Base-by-base conservation (phyloP, 1,140 invertebrate genomes). In the Bombus sibiricus region DNA sequence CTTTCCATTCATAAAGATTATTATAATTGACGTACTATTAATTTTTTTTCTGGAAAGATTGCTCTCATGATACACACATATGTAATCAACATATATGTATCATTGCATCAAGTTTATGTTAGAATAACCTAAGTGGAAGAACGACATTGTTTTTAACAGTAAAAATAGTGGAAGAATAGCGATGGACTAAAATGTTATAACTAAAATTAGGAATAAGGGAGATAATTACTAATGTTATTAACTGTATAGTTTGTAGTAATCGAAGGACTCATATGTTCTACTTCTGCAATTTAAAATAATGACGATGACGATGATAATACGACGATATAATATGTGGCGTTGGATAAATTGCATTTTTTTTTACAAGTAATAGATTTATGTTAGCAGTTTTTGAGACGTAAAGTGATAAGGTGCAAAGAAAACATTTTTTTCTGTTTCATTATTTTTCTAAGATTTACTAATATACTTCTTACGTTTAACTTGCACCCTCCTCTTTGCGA, bases 191-290 rank as follows among this genome's bases (percentile, higher is more conserved):
- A 76, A 73, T 81, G 81, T 84, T 88, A 88, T 86, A 79, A 91
- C 72, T 88, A 85, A 88, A 82, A 71, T 89, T 92, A 92, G 86
- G 83, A 59, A 86, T 93, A 91, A 92, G 89, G 86, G 90, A 91
- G 78, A 90, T 92, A 91, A 92, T 90, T 91, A 91, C 88, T 92
- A 92, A 92, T 88, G 89, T 92, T 93, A 93, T 91, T 93, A 90
- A 92, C 90, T 93, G 92, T 92, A 92, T 92, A 93, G 89, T 92
- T 86, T 79, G 89, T 92, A 91, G 87, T 73, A 92, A 74, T 77
- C 83, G 81, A 86, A 77, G 68, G 83, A 86, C 88, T 87, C 85
- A 62, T 85, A 80, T 74, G 87, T 87, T 66, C 75, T 78, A 82
- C 86, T 87, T 75, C 71, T 82, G 72, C 77, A 71, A 73, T 66